Base-by-base conservation (phyloP, 2,113 vertebrate species). In the Heterotilapia buettikoferi region DNA sequence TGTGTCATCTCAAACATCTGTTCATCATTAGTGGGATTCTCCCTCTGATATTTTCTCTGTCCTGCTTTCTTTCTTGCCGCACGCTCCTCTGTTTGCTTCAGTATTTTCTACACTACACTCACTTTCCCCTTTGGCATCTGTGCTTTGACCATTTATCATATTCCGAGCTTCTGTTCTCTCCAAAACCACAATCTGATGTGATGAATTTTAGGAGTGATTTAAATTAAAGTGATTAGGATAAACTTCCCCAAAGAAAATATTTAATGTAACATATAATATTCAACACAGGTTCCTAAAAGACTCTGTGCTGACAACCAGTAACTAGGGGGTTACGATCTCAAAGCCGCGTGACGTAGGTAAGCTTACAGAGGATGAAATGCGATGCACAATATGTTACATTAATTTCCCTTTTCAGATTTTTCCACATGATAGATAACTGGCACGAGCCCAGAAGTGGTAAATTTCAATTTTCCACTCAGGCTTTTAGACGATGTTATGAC, bases 21-120 rank as follows among this genome's bases (percentile, higher is more conserved):
- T 84, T 91, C 26, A 21, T 81, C 88, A 92, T 94, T 92, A 92
- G 86, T 79, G 79, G 87, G 91, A 90, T 94, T 91, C 90, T 92
- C 78, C 71, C 66, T 87, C 76, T 76, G 73, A 90, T 68, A 83
- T 47, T 57, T 57, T 90, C 71, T 86, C 12, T 61, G 47, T 50
- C 36, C 59, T 57, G 81, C 66, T 81, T 29, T 76, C 38, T 33
- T 3, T 88, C 79, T 86, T 33, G 13, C 61, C 76, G 26, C 59
- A 43, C 5, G 3, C 14, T 59, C 52, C 56, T 79, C 38, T 86
- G 59, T 76, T 85, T 84, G 33, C n/a, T 40, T 80, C 52, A 26
- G 5, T 3, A 1, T 10, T 84, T 19, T 88, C 18, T 45, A 81
- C 43, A 43, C 85, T 79, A 26, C 38, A 73, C 71, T 78, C 50